Evolutionary conservation across 2,113 vertebrate genomes (phyloP), one percentile per base, ranked within the genome.

Genomic region (Bostrychus sinensis): DNA sequence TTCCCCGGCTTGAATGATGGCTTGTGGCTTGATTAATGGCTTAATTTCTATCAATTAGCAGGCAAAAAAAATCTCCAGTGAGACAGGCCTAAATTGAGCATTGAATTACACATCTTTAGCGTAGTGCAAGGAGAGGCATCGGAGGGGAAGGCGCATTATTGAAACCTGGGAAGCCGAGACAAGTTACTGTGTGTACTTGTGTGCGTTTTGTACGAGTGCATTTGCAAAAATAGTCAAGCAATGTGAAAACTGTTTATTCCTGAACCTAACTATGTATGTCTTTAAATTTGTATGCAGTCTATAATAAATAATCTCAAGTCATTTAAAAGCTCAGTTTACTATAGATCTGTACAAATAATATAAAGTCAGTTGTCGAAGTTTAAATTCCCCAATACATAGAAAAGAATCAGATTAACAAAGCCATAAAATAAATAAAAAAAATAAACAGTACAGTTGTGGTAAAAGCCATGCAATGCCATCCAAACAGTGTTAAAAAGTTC

Each of bases 31-130:
- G 96, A 99, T 99, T 99, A 99, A 99, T 99, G 97, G 96, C 95
- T 98, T 99, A 96, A 98, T 98, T 98, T 98, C 96, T 98, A 98
- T 98, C 96, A 99, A 98, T 99, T 99, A 99, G 95, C 85, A 88
- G 92, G 93, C 93, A 91, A 91, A 95, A 92, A 93, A 93, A 92
- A 91, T 95, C 95, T 96, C 95, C 92, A 93, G 89, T 73, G 94
- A 98, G 95, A 95, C 93, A 79, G 92, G 94, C 93, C 95, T 92
- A 97, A 96, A 97, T 95, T 94, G 96, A 95, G 96, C 93, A 92
- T 96, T 94, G 95, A 95, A 94, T 98, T 98, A 97, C 97, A 94
- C 93, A 90, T 95, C 95, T 89, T 92, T 89, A 92, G 92, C 86
- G 87, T 87, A 84, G 92, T 87, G 88, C 77, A 80, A 87, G 67